phyloP scores from a whole-genome alignment of 1,140 invertebrate genomes.

The Neodiprion virginianus region DNA sequence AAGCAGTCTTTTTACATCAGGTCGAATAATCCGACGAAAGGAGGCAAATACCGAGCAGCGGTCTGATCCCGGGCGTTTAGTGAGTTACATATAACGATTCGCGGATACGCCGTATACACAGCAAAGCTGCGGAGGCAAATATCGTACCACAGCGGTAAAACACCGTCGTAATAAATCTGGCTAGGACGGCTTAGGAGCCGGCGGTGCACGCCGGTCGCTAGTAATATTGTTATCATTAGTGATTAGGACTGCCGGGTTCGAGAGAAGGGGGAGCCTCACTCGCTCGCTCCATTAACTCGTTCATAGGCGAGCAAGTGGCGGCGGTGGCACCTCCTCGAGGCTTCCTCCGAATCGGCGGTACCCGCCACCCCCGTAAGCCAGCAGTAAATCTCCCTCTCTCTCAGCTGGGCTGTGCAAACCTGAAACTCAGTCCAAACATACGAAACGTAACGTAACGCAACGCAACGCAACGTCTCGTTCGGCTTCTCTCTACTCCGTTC shows the following conservation, averaged over 20 bases:
- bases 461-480: constrained; percentile 21
- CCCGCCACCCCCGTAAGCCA: constrained; percentile 43
- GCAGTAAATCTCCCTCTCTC: constrained; percentile 46
- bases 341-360: constrained; percentile 31
- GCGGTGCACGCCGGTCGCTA: constrained; percentile 29
- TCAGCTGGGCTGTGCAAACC: constrained; percentile 26
- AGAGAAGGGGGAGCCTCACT: constrained; percentile 19
- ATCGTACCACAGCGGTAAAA: constrained; percentile 26
- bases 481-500: constrained; percentile 21
- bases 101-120: constrained; percentile 21
- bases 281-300: constrained; percentile 57
- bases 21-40: not conserved
- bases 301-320: constrained; percentile 53
- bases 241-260: constrained; percentile 32
- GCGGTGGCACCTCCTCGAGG: not conserved
- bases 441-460: constrained; percentile 36
- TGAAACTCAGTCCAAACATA: constrained; percentile 57
- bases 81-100: constrained; percentile 14
- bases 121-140: constrained; percentile 21
- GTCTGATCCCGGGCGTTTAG: constrained; percentile 8
- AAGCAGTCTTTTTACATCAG: not conserved
- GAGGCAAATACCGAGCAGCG: not conserved
- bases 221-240: constrained; percentile 50
- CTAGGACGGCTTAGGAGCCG: constrained; percentile 36
- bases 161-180: constrained; percentile 42